phyloP scores from a whole-genome alignment of 2,888 invertebrate species.

The Amphipoea lucens region DNA sequence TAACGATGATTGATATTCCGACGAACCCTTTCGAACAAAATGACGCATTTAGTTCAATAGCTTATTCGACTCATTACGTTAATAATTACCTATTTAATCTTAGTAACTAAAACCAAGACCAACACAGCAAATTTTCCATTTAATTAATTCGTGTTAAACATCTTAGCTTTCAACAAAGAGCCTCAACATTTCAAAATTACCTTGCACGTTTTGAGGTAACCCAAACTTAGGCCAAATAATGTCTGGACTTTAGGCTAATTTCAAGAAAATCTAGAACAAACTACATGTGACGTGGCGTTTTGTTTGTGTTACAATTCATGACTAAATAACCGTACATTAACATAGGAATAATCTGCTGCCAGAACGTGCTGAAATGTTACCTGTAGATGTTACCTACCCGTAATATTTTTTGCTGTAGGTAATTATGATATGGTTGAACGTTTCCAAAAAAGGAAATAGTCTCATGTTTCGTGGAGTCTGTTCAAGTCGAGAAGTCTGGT shows the following conservation, averaged over 20 bases:
- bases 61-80: too few species aligned
- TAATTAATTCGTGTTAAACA: not conserved
- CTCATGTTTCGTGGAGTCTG: too few species aligned
- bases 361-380: conserved; percentile 11
- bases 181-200: not conserved
- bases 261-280: conserved; percentile 49
- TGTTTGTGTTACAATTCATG: conserved; percentile 41
- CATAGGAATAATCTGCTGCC: not conserved
- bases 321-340: conserved; percentile 27
- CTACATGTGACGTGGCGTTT: conserved; percentile 41
- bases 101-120: not conserved
- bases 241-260: conserved; percentile 7
- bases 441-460: not conserved
- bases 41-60: too few species aligned
- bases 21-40: too few species aligned
- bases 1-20: too few species aligned
- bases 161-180: conserved; percentile 1
- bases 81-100: too few species aligned
- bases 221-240: not conserved
- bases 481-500: too few species aligned
- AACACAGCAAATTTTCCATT: not conserved
- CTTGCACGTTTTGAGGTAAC: not conserved
- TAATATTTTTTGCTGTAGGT: conserved; percentile 31
- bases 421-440: not conserved
- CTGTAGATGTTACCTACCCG: too few species aligned